Evolutionary conservation across 2,888 invertebrate species (phyloP), one percentile per base, ranked within the genome.

Genomic region (Gandaritis pyraliata): DNA sequence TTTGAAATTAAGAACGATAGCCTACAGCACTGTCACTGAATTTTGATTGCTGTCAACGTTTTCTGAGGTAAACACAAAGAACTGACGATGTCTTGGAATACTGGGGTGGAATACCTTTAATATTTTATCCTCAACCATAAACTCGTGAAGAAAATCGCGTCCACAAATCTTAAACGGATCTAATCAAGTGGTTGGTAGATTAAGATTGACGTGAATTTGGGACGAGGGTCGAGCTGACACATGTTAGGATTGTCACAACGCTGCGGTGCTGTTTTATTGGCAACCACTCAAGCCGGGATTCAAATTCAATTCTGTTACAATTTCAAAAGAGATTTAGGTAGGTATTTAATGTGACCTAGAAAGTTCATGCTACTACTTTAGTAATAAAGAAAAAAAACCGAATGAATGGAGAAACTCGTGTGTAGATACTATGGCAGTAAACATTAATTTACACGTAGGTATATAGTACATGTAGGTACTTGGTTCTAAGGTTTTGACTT

Each of bases 201-300:
- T 72, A 80, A 76, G 81, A 82, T 74, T 80, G 82, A 82, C 82
- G 69, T 56, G 65, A 68, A 72, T 75, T 77, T 62, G 41, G 54
- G 47, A 54, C 55, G 54, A 57, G 63, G 65, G 60, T 62, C 47
- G 41, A 46, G 41, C 55, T 49, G 65, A 59, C 65, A 66, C 68
- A 63, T 61, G 63, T 53, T 61, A 39, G 49, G 46, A 39, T 62
- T 60, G 61, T 48, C 59, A 50, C 58, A 67, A 53, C 45, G 55
- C 55, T 58, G 58, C 29, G 51, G 49, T 43, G 38, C 15, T 59
- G 12, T 56, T 56, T 64, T 51, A 64, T 65, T 70, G 64, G 58
- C 62, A 66, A 49, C 43, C 53, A 59, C n/a, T 59, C 55, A 58
- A 51, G 36, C 41, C 33, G 16, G 29, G 33, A 51, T 61, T 56